A percentile compares a stretch with the other conserved stretches of the same genome.
These are phyloP conservation scores for Chirona hameri DNA, from an alignment of 2,888 invertebrate genomes.

Conservation along the genomic window DNA sequence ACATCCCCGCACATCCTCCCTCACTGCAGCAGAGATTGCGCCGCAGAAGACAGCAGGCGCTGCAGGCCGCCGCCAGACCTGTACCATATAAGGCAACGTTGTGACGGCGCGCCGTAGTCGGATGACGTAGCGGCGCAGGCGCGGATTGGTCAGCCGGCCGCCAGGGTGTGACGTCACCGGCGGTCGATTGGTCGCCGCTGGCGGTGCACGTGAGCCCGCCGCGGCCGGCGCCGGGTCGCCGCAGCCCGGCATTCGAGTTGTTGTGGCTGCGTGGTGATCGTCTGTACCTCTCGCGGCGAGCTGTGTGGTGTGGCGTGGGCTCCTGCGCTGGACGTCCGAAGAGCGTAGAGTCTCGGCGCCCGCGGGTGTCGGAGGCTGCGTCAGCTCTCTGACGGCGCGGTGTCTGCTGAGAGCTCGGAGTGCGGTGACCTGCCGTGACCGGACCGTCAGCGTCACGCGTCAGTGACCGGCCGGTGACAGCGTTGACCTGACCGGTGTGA, in stretches of 20 bases:
- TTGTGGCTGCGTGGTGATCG: too few species aligned
- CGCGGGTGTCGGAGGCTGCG: background rate
- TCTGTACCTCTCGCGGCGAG: background rate
- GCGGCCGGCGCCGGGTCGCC: background rate
- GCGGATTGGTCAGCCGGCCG: background rate
- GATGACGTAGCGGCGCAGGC: background rate
- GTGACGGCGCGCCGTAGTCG: background rate
- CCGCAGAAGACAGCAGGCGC: too few species aligned
- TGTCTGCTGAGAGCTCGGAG: background rate
- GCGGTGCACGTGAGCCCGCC: conserved; percentile 7
- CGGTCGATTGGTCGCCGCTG: conserved; percentile 12
- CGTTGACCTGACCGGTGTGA: background rate
- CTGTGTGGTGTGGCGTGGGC: background rate
- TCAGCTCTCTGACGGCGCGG: background rate
- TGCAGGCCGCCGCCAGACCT: background rate
- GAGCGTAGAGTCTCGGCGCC: too few species aligned
- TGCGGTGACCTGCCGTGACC: background rate
- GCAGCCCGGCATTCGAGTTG: background rate
- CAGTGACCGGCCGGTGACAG: background rate
- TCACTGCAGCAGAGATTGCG: background rate
- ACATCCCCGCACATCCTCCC: too few species aligned
- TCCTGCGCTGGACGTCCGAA: background rate
- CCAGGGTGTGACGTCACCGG: background rate
- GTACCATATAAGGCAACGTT: conserved; percentile 11
- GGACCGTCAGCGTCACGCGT: background rate